A percentile compares a stretch with the other conserved stretches of the same genome.
These are phyloP conservation scores for Arremon aurantiirostris DNA, from an alignment of 2,797 vertebrate genomes.

Conservation along the genomic window DNA sequence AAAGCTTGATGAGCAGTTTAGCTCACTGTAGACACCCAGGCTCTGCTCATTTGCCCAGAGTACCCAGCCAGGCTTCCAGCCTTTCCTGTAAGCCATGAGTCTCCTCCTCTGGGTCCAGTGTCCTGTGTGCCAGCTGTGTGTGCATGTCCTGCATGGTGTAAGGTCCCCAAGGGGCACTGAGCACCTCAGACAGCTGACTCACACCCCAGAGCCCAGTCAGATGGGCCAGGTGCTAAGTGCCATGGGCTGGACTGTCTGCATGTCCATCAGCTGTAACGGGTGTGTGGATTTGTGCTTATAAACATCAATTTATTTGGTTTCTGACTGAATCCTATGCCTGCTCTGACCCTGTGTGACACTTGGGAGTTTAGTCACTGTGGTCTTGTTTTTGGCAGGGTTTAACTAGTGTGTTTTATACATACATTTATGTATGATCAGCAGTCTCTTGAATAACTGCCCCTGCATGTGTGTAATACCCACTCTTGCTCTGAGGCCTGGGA, in stretches of 20 bases:
- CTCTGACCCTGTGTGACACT: background rate
- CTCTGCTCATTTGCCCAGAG: background rate
- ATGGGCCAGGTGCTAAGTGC: background rate
- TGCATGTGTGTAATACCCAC: background rate
- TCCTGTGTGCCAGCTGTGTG: background rate
- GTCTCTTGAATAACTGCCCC: background rate
- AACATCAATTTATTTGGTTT: background rate
- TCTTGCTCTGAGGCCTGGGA: background rate
- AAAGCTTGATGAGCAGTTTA: background rate
- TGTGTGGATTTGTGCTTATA: background rate
- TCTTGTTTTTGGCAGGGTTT: background rate
- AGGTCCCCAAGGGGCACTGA: background rate
- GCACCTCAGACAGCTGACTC: background rate
- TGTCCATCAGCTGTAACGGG: background rate
- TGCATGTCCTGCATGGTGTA: rapidly evolving
- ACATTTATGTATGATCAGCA: background rate
- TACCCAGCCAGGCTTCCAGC: background rate
- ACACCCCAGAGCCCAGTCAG: background rate
- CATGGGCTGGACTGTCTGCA: background rate
- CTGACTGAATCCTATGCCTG: background rate
- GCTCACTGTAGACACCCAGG: background rate
- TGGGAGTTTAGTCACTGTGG: background rate
- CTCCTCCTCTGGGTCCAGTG: background rate
- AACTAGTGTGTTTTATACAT: background rate
- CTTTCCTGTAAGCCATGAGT: background rate